Conservation (phyloP, 2,113 vertebrate genomes). For the Puntigrus tetrazona region DNA sequence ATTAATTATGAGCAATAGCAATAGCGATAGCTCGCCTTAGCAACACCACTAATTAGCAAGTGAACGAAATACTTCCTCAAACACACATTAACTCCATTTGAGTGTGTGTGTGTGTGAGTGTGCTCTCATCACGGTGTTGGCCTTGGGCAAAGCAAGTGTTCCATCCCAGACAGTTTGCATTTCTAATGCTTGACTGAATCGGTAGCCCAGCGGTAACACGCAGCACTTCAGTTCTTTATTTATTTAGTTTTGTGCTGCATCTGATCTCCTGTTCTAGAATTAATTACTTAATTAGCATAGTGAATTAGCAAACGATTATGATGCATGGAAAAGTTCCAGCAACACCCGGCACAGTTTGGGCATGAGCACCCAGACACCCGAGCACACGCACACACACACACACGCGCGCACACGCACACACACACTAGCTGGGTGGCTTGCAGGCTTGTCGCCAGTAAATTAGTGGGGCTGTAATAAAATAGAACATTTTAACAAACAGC, state of each 20-base stretch:
- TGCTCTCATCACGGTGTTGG: slow-evolving; percentile 64
- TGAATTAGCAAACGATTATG: slow-evolving; percentile 82
- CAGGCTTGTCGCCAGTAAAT: slow-evolving; percentile 65
- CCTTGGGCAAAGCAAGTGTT: slow-evolving; percentile 70
- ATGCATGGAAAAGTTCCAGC: slow-evolving; percentile 83
- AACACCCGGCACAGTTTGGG: slow-evolving; percentile 53
- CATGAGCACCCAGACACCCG: slow-evolving; percentile 28
- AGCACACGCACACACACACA: slow-evolving; percentile 52
- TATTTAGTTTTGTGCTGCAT: slow-evolving; percentile 73
- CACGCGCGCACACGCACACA: slow-evolving; percentile 63
- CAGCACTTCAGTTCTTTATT: slow-evolving; percentile 77
- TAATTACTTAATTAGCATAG: slow-evolving; percentile 85
- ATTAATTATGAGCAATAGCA: neutral
- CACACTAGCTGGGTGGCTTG: slow-evolving; percentile 64
- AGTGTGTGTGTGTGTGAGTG: slow-evolving; percentile 29
- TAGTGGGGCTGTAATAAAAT: slow-evolving; percentile 69
- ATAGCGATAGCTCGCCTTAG: neutral
- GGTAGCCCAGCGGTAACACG: slow-evolving; percentile 74
- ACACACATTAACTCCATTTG: neutral
- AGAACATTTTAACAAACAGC: slow-evolving; percentile 76
- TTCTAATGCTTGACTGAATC: slow-evolving; percentile 77
- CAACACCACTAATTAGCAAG: neutral
- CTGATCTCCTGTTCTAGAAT: slow-evolving; percentile 81
- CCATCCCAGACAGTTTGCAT: slow-evolving; percentile 74
- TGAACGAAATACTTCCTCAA: slow-evolving; percentile 6